phyloP scores from a whole-genome alignment of 1,140 invertebrate species.

The Ceratina japonica region DNA sequence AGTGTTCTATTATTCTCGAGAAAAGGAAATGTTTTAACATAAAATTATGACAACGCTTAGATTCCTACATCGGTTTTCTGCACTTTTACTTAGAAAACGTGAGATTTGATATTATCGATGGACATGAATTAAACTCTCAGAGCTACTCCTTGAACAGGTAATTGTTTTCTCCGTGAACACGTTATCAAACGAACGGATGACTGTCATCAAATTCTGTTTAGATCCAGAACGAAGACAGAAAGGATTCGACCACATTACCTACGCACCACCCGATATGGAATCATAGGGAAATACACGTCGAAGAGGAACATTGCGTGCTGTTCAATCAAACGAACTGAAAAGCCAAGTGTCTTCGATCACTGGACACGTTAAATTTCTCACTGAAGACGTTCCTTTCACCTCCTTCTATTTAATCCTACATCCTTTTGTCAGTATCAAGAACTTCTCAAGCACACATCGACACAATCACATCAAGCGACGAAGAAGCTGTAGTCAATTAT shows the following conservation, averaged over 20 bases:
- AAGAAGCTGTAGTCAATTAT: too few species aligned
- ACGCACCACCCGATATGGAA: constrained; percentile 17
- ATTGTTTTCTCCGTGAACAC: neutral
- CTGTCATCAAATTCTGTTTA: neutral
- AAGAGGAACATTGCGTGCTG: neutral
- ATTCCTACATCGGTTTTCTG: too few species aligned
- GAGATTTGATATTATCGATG: too few species aligned
- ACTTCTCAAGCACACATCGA: neutral
- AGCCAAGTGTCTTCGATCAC: neutral
- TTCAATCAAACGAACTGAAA: neutral
- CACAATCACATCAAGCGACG: too few species aligned
- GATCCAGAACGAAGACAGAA: neutral
- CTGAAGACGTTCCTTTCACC: too few species aligned
- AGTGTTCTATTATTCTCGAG: neutral
- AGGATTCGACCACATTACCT: constrained; percentile 18
- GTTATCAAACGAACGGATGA: neutral
- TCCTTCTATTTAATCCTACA: neutral
- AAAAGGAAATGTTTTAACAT: too few species aligned
- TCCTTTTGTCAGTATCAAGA: too few species aligned
- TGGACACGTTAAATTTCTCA: too few species aligned
- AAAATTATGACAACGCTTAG: too few species aligned
- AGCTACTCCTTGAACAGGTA: too few species aligned
- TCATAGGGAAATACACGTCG: neutral
- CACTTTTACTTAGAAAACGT: too few species aligned
- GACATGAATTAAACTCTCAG: too few species aligned